phyloP scores from a whole-genome alignment of 2,113 vertebrate species.

The Sialia sialis region DNA sequence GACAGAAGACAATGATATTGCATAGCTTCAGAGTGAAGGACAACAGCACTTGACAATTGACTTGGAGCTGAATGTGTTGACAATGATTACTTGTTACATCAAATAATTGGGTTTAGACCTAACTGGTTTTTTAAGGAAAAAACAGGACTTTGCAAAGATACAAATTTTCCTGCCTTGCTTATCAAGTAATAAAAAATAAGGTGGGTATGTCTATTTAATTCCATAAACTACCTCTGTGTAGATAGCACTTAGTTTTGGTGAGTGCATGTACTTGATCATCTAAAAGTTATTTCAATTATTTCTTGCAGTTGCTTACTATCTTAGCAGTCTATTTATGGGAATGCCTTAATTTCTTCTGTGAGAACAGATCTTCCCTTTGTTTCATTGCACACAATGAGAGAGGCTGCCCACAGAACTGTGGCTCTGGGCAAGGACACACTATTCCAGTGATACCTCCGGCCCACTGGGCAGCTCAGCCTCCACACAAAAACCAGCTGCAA shows the following conservation, averaged over 20 bases:
- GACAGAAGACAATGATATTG: background rate
- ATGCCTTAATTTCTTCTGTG: background rate
- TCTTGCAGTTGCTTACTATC: background rate
- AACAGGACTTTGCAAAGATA: background rate
- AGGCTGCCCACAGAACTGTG: rapidly evolving
- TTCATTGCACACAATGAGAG: background rate
- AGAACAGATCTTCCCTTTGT: background rate
- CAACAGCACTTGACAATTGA: background rate
- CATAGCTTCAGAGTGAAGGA: background rate
- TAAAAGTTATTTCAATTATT: background rate
- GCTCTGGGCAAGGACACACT: background rate
- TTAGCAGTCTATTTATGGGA: background rate
- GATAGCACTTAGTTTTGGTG: background rate
- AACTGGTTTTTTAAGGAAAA: background rate
- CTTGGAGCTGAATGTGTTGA: background rate
- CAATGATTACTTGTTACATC: background rate
- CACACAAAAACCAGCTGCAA: background rate
- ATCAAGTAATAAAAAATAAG: background rate
- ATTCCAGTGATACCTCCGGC: background rate
- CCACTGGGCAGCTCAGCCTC: background rate
- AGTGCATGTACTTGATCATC: background rate
- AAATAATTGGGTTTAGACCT: background rate
- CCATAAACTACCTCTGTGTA: background rate
- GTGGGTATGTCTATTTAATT: background rate
- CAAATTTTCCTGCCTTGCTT: background rate